Conservation (phyloP, 2,888 invertebrate species). For the Nymphalis urticae region DNA sequence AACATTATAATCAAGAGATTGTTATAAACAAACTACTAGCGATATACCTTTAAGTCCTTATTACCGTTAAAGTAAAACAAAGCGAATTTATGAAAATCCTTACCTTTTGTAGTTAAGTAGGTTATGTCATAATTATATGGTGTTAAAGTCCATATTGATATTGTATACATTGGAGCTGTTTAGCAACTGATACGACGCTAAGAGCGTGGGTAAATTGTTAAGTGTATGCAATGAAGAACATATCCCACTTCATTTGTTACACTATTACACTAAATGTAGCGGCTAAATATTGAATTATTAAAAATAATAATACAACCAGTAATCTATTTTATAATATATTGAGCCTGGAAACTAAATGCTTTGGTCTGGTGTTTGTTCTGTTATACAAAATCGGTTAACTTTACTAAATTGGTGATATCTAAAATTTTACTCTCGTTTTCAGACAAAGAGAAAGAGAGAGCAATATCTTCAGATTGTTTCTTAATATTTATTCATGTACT, state of each 20-base stretch:
- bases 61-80: constrained; percentile 6
- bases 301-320: background rate
- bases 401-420: too few species aligned
- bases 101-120: background rate
- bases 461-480: too few species aligned
- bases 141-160: background rate
- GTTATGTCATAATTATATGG: background rate
- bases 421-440: too few species aligned
- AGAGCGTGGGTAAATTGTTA: constrained; percentile 28
- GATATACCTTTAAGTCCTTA: background rate
- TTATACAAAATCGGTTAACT: too few species aligned
- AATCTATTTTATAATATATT: background rate
- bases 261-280: constrained; percentile 20
- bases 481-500: too few species aligned
- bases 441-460: too few species aligned
- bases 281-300: background rate
- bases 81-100: constrained; percentile 7
- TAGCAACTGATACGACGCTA: constrained; percentile 16
- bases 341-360: too few species aligned
- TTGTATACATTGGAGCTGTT: constrained; percentile 2
- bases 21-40: background rate
- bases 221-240: constrained; percentile 23
- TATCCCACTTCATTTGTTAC: constrained; percentile 23
- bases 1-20: too few species aligned
- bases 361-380: too few species aligned